Base-by-base conservation (phyloP, 2,888 invertebrate species). In the Sphecodes monilicornis region DNA sequence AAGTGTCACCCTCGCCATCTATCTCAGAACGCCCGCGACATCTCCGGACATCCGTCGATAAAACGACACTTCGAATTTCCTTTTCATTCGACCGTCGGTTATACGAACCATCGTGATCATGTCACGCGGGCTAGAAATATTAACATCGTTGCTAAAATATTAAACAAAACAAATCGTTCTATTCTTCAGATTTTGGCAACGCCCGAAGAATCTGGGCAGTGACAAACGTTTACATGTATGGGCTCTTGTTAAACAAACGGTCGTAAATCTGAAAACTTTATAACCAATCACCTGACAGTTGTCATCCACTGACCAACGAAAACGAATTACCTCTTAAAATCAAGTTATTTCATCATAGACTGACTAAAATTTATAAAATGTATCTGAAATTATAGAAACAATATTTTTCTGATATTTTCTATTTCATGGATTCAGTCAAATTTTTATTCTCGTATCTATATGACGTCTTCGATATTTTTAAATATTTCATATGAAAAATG, bases 1-100 rank as follows among this genome's bases (percentile, higher is more conserved):
- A 18, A 29, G 50, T 78, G 60, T 64, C 70, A 41, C 57, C 29
- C 66, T 69, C 82, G 86, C 86, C 88, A 88, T 88, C 88, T 88
- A 71, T 18, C 74, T 26, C 32, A 29, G 50, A 13, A 72, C 64
- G 13, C n/a, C n/a, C 71, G 46, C 70, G 36, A 32, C 68, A 68
- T 26, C 69, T n/a, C 22, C 32, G 46, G 43, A 50, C n/a, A 50
- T 43, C 50, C 22, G 81, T 73, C 80, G 82, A 76, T 86, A 86
- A 85, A 60, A 41, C 46, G 39, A 64, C 60, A 66, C 36, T 18
- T 10, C 22, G 36, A 32, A 36, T 66, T 36, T 66, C 22, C 64
- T 32, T 36, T 32, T 66, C 10, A 36, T 36, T 66, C 64, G 36
- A 66, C 64, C 22, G 64, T 66, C 64, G 64, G 64, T 36, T 36